These are phyloP conservation scores for Sebastes melanostomus DNA, from an alignment of 2,797 vertebrate species.

Conservation along the genomic window DNA sequence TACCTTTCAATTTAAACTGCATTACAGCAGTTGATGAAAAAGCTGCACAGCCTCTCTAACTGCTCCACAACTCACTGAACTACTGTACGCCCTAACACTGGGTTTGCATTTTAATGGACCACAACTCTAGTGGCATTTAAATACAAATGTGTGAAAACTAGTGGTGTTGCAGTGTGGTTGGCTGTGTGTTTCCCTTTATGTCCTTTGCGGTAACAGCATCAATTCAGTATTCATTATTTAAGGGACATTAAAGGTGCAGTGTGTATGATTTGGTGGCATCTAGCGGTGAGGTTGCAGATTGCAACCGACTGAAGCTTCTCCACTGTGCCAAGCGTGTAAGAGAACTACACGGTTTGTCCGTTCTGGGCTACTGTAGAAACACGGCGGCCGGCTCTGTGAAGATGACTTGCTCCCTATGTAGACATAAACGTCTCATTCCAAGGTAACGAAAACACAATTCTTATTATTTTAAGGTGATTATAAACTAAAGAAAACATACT, in stretches of 20 bases:
- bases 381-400: too few relatives aligned
- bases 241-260: neutral
- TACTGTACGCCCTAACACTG: neutral
- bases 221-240: neutral
- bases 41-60: neutral
- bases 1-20: constrained; percentile 19
- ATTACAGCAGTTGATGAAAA: constrained; percentile 22
- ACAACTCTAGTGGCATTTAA: neutral
- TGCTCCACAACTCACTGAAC: neutral
- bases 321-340: neutral
- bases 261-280: too few relatives aligned
- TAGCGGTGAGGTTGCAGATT: too few relatives aligned
- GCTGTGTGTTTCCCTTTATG: neutral
- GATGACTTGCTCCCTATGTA: too few relatives aligned
- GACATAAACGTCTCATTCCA: too few relatives aligned
- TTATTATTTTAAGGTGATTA: neutral
- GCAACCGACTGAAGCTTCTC: too few relatives aligned
- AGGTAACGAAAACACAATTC: too few relatives aligned
- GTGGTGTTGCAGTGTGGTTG: neutral
- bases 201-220: neutral
- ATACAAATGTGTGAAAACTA: neutral
- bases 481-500: neutral
- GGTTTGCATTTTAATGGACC: neutral
- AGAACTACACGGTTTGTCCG: neutral
- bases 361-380: neutral